Base-by-base conservation (phyloP, 2,888 invertebrate species). In the Eupeodes latifasciatus region DNA sequence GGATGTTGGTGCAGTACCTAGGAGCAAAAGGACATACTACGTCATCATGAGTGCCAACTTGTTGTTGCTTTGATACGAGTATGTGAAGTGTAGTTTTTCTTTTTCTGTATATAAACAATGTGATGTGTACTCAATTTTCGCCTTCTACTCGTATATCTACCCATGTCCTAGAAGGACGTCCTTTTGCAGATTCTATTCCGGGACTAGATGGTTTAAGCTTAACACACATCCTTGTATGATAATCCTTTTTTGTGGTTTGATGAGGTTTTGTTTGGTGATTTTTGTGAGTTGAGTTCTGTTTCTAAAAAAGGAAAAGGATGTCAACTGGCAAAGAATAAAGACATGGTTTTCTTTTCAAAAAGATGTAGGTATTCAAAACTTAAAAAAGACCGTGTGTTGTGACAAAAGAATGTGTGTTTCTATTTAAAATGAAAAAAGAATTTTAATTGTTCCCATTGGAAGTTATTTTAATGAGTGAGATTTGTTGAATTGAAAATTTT, bases 1-100 rank as follows among this genome's bases (percentile, higher is more conserved):
- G 47, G 34, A 14, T 59, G 19, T 19, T 84, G 55, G 66, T 77
- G 64, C 74, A 66, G 74, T 34, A 76, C 62, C 12, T 40, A 40
- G 4, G 6, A 16, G 2, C 27, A 74, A 44, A 62, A 75, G 47
- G 64, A 72, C 66, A 53, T 14, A 72, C 77, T 40, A 40, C 40
- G 40, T 40, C 40, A 55, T 76, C 76, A 82, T 57, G 34, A 16
- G 64, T 67, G 67, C n/a, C 14, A 57, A 55, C 59, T 69, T 85
- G 64, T 64, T 80, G 75, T 81, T 75, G 69, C 49, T 77, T 27
- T 49, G 27, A 27, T 27, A 27, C 27, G 27, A 27, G 27, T 27
- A 27, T 27, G 27, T 27, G 27, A 27, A 27, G 27, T 27, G 27
- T 27, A 27, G 27, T 27, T 27, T 61, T 34, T 51, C 34, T 19